Evolutionary conservation across 2,113 vertebrate genomes (phyloP).

Genomic region (Macrotus californicus): DNA sequence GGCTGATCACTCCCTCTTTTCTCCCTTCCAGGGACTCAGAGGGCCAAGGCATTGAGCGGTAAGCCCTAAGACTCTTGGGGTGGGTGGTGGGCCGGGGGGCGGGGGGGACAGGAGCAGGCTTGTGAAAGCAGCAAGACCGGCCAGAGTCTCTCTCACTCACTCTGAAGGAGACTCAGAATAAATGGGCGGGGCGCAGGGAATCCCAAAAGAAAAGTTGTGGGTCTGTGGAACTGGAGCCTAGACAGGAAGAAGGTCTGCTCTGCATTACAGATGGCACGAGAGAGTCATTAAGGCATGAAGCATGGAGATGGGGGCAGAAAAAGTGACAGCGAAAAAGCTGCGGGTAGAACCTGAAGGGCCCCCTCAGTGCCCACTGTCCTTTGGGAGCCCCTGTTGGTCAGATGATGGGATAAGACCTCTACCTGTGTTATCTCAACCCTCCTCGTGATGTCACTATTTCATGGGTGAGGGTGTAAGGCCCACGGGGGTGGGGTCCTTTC

Average conservation of each 20-base stretch:
- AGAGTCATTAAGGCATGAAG: background rate
- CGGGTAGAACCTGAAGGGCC: background rate
- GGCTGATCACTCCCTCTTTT: background rate
- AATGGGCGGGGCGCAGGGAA: background rate
- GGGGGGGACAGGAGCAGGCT: background rate
- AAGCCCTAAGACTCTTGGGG: background rate
- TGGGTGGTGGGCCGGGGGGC: too few species aligned
- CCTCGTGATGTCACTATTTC: background rate
- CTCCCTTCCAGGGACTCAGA: slow-evolving; percentile 35
- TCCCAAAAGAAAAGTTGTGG: background rate
- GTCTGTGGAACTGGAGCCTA: background rate
- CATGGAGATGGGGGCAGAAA: background rate
- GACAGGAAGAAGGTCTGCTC: background rate
- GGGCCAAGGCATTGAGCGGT: background rate
- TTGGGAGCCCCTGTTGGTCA: background rate
- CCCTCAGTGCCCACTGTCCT: background rate
- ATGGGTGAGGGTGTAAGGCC: background rate
- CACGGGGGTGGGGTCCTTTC: background rate
- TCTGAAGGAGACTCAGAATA: background rate
- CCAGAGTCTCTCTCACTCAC: background rate
- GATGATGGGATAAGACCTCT: background rate
- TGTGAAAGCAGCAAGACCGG: background rate
- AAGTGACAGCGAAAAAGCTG: background rate
- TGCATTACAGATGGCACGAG: background rate
- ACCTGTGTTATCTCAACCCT: background rate